Base-by-base conservation (phyloP, 2,888 invertebrate species). In the Metopia argyrocephala region DNA sequence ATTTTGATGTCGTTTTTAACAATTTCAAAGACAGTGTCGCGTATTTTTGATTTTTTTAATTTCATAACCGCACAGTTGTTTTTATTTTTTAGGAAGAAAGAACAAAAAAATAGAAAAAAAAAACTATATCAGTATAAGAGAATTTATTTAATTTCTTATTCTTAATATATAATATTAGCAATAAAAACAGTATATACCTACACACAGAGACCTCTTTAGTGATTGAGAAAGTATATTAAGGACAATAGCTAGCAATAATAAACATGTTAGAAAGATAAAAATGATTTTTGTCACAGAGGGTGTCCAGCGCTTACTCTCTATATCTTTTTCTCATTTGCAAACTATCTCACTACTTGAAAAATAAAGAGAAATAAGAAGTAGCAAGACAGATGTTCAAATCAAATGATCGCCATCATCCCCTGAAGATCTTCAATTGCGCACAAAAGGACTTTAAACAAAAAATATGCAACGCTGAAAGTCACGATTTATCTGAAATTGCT, bases 1-100 rank as follows among this genome's bases (percentile, higher is more conserved):
- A 64, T 75, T 74, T 79, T 61, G 79, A 82, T 79, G 80, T 78
- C 73, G 82, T 82, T 82, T 78, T 82, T 80, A 70, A 73, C 18
- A 15, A 57, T 70, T 66, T n/a, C 45, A 48, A 71, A 73, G 78
- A 78, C 82, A 82, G 80, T 82, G 78, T 78, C 61, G 68, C 73
- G 61, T 28, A 62, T 79, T 57, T 69, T 28, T 20, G 38, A 23
- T 23, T 52, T 21, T 57, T 56, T 23, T 9, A 18, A 28, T 27
- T 28, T 20, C 5, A 50, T 64, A 52, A 65, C 64, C 27, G 78
- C 76, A 78, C 56, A 54, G 12, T 31, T 52, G 31, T 62, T 59
- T n/a, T 18, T 38, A 27, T 57, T 57, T 23, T 15, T 74, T 71
- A 23, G 31, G 65, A 76, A 73, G 76, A 78, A 59, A 75, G 66